These are phyloP conservation scores for Electrophaes corylata DNA, from an alignment of 2,888 invertebrate genomes.

Conservation along the genomic window DNA sequence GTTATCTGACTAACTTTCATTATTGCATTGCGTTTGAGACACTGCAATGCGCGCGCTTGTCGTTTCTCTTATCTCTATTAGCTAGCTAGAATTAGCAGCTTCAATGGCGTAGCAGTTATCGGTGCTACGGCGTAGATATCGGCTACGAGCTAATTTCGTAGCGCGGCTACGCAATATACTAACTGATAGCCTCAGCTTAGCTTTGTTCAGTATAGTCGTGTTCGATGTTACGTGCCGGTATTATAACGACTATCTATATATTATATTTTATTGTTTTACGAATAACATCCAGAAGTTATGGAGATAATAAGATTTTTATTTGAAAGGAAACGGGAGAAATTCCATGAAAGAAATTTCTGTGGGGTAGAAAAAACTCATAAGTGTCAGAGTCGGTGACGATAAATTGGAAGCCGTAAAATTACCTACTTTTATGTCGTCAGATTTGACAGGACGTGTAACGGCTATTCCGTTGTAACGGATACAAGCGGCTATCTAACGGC, in stretches of 20 bases:
- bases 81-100: slow-evolving; percentile 1
- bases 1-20: slow-evolving; percentile 15
- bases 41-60: slow-evolving; percentile 1
- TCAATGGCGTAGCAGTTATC: slow-evolving; percentile 11
- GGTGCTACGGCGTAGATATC: slow-evolving; percentile 23
- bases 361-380: neutral
- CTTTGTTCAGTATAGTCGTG: slow-evolving; percentile 1
- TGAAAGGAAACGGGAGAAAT: neutral
- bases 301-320: neutral
- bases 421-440: slow-evolving; percentile 1
- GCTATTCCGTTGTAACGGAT: neutral
- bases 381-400: neutral
- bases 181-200: neutral
- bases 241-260: neutral
- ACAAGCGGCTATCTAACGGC: neutral
- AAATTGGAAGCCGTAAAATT: neutral
- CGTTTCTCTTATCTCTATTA: slow-evolving; percentile 6
- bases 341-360: neutral
- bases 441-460: neutral
- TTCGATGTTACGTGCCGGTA: neutral
- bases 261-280: neutral
- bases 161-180: slow-evolving; percentile 2
- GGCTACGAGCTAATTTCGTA: slow-evolving; percentile 6
- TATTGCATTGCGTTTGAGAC: slow-evolving; percentile 17
- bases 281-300: neutral